Evolutionary conservation across 2,888 invertebrate species (phyloP).

Genomic region (Harpagoxenus sublaevis): DNA sequence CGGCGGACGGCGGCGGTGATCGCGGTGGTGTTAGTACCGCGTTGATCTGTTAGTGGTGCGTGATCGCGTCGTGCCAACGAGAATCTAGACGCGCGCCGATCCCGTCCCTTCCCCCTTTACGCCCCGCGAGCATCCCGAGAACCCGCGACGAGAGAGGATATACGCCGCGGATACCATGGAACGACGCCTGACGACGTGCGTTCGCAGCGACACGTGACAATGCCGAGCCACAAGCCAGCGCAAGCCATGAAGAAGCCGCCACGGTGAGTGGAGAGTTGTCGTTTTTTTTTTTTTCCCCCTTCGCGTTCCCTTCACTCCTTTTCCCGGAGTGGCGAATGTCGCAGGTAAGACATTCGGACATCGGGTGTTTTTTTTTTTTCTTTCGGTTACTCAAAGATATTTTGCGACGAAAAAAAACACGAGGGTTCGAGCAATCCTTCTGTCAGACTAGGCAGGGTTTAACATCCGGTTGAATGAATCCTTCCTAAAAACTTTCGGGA

Average conservation of each 20-base stretch:
- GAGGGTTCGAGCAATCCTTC: background rate
- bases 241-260: constrained; percentile 82
- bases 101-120: background rate
- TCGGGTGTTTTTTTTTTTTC: too few species aligned
- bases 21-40: background rate
- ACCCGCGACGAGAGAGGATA: constrained; percentile 30
- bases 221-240: constrained; percentile 76
- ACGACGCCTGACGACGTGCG: constrained; percentile 74
- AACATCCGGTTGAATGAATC: background rate
- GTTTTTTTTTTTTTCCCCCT: background rate
- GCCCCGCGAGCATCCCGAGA: constrained; percentile 23
- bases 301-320: background rate
- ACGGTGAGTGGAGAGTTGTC: constrained; percentile 76
- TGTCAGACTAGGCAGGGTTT: background rate
- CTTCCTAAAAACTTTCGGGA: background rate
- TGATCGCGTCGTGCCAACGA: constrained; percentile 44
- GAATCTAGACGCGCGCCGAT: constrained; percentile 36
- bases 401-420: background rate
- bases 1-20: background rate
- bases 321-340: too few species aligned
- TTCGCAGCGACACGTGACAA: constrained; percentile 80
- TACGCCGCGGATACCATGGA: constrained; percentile 77
- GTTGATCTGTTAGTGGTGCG: constrained; percentile 3
- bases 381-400: too few species aligned
- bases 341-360: too few species aligned